These are phyloP conservation scores for Melitaea cinxia DNA, from an alignment of 1,140 invertebrate species.

Conservation along the genomic window DNA sequence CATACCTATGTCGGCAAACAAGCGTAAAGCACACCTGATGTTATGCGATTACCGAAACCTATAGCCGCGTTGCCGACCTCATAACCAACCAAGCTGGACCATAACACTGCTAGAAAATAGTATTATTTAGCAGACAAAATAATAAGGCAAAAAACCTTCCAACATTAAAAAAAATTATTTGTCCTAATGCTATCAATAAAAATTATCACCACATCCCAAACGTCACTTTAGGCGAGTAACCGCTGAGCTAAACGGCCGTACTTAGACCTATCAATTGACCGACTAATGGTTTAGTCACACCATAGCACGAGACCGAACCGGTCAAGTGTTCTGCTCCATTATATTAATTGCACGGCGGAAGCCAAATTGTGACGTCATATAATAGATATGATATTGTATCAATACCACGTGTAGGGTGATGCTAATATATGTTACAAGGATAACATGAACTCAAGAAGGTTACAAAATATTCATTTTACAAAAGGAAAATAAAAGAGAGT, in stretches of 20 bases:
- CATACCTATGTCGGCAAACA: no score
- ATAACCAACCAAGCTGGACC: no score
- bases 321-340: not conserved
- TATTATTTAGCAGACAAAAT: no score
- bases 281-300: slow-evolving; percentile 8
- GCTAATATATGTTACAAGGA: not conserved
- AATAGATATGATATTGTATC: not conserved
- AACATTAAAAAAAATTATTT: not conserved
- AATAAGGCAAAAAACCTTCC: not conserved
- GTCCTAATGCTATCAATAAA: not conserved
- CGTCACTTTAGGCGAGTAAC: not conserved
- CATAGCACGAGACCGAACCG: not conserved
- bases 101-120: no score
- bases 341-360: slow-evolving; percentile 11
- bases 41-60: no score
- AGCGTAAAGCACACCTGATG: no score
- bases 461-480: no score
- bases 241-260: slow-evolving; percentile 7
- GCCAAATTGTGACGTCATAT: slow-evolving; percentile 15
- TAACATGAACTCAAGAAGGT: not conserved
- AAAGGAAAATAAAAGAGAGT: no score
- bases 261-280: slow-evolving; percentile 14
- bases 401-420: not conserved
- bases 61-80: no score
- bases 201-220: not conserved